phyloP scores from a whole-genome alignment of 2,113 vertebrate genomes.

The Sapayoa aenigma region DNA sequence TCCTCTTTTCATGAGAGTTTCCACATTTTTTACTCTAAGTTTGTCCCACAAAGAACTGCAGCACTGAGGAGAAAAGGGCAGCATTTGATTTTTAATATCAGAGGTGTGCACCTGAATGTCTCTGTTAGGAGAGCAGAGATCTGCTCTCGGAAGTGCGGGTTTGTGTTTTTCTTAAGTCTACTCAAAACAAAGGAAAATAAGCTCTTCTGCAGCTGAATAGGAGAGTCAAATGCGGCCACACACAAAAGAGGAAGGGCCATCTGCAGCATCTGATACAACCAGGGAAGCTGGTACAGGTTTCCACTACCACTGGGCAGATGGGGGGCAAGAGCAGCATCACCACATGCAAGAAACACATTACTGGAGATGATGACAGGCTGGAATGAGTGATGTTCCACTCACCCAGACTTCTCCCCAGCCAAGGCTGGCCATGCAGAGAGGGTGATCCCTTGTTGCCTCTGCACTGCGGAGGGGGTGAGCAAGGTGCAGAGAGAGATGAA shows the following conservation, averaged over 20 bases:
- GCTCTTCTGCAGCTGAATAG: conserved; percentile 21
- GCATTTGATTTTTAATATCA: background rate
- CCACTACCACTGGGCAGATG: background rate
- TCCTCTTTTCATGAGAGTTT: background rate
- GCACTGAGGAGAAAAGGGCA: background rate
- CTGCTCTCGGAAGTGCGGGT: background rate
- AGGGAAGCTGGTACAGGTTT: background rate
- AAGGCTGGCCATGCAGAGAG: background rate
- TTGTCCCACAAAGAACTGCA: background rate
- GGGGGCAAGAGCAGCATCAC: background rate
- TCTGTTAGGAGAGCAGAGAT: background rate
- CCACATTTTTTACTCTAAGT: background rate
- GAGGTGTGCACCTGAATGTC: background rate
- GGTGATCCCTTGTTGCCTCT: background rate
- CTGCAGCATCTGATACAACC: conserved; percentile 2
- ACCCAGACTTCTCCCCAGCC: background rate
- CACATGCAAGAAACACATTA: background rate
- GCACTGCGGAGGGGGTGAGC: background rate
- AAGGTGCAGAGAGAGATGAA: background rate
- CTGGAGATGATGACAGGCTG: background rate
- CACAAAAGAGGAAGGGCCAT: conserved; percentile 36
- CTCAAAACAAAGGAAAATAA: conserved; percentile 46
- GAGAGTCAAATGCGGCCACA: background rate
- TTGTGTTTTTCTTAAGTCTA: background rate
- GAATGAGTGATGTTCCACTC: background rate